These are phyloP conservation scores for Pseudomyrmex flavicornis DNA, from an alignment of 1,140 invertebrate species.

Conservation along the genomic window DNA sequence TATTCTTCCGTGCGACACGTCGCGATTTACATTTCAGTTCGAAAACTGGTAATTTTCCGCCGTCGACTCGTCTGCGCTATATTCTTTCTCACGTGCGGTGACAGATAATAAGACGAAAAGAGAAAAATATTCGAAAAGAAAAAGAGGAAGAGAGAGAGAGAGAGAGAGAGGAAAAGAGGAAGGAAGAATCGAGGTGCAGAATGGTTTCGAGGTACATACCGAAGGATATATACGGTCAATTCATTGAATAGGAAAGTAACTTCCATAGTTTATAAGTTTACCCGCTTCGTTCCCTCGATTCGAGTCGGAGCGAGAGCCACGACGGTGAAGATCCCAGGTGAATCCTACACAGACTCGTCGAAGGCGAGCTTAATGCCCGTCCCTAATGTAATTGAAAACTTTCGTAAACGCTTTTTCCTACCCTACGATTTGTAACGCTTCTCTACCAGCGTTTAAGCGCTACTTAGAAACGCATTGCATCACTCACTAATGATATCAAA, in stretches of 20 bases:
- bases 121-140: background rate
- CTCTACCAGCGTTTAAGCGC: slow-evolving; percentile 49
- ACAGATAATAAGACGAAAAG: slow-evolving; percentile 53
- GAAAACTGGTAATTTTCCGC: slow-evolving; percentile 69
- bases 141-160: slow-evolving; percentile 1
- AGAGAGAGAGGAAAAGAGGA: too few species aligned
- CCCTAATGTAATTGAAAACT: slow-evolving; percentile 75
- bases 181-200: background rate
- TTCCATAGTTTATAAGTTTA: slow-evolving; percentile 76
- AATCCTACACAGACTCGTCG: slow-evolving; percentile 32
- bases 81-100: slow-evolving; percentile 55
- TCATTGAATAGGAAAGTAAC: slow-evolving; percentile 72
- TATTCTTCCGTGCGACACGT: background rate
- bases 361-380: slow-evolving; percentile 67
- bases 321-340: slow-evolving; percentile 16
- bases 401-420: slow-evolving; percentile 47
- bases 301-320: slow-evolving; percentile 44
- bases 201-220: slow-evolving; percentile 67
- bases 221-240: slow-evolving; percentile 65
- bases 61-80: slow-evolving; percentile 43
- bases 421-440: slow-evolving; percentile 59
- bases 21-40: background rate
- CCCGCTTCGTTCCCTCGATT: slow-evolving; percentile 38
- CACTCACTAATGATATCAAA: slow-evolving; percentile 22
- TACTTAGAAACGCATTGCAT: slow-evolving; percentile 25